A percentile compares a stretch with the other conserved stretches of the same genome.
These are phyloP conservation scores for Plectrocnemia conspersa DNA, from an alignment of 1,140 invertebrate genomes.

Conservation along the genomic window DNA sequence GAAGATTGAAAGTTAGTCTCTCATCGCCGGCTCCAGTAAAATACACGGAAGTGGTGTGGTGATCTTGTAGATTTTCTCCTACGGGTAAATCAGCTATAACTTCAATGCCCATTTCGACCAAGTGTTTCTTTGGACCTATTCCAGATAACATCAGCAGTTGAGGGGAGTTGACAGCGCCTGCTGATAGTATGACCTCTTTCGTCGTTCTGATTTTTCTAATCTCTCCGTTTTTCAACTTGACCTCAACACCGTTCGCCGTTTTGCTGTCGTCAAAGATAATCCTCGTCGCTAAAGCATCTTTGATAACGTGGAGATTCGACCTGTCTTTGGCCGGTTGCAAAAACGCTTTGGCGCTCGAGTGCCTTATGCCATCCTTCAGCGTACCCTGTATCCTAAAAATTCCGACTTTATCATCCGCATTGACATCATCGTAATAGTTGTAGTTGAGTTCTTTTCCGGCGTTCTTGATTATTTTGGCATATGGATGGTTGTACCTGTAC, in stretches of 20 bases:
- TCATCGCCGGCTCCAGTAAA: neutral
- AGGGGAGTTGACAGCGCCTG: slow-evolving; percentile 64
- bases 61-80: slow-evolving; percentile 63
- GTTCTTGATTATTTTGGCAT: slow-evolving; percentile 20
- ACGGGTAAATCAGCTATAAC: slow-evolving; percentile 57
- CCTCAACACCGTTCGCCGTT: slow-evolving; percentile 56
- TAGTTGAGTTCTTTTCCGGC: slow-evolving; percentile 69
- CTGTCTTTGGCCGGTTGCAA: slow-evolving; percentile 50
- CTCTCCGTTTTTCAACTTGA: slow-evolving; percentile 48
- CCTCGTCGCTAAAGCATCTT: slow-evolving; percentile 58
- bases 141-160: slow-evolving; percentile 71
- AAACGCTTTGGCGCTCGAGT: slow-evolving; percentile 50
- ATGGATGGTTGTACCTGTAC: slow-evolving; percentile 41
- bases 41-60: slow-evolving; percentile 39
- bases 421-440: slow-evolving; percentile 52
- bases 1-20: neutral
- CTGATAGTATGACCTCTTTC: slow-evolving; percentile 66
- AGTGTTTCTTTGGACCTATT: slow-evolving; percentile 63
- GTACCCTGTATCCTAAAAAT: slow-evolving; percentile 42
- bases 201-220: slow-evolving; percentile 46
- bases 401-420: slow-evolving; percentile 48
- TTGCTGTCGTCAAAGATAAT: slow-evolving; percentile 54
- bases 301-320: slow-evolving; percentile 63
- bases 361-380: slow-evolving; percentile 48
- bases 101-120: slow-evolving; percentile 58